Evolutionary conservation across 2,888 invertebrate species (phyloP), one percentile per base, ranked within the genome.

Genomic region (Nomada fabriciana): DNA sequence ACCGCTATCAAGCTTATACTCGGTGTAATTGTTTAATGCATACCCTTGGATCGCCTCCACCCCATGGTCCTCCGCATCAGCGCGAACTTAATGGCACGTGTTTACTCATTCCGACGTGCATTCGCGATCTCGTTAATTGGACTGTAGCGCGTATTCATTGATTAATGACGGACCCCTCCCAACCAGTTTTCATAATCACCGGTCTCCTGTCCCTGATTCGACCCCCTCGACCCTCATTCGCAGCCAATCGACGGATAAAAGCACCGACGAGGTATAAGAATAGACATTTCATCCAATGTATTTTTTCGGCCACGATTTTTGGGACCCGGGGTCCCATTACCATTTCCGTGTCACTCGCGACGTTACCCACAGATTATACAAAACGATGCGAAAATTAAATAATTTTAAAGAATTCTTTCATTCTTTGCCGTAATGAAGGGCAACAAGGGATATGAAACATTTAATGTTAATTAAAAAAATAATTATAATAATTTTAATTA

Each of bases 81-180:
- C 57, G 57, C 50, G 84, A 80, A 87, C 70, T 85, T 83, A 85
- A 87, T 87, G 83, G 80, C 82, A 79, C 82, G 82, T 83, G 84
- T 88, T 89, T 83, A 81, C 86, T 79, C 84, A 77, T 85, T 87
- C 77, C 70, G 68, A 64, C 68, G 59, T 61, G 74, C 73, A 71
- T 59, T 71, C 69, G 78, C 70, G 79, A 80, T 72, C 76, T 77
- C 79, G 81, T 84, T 86, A 88, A 84, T 88, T 83, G 86, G 75
- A 80, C 52, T 61, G 63, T 73, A 64, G 36, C 64, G 74, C 61
- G 75, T 64, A 71, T 82, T 79, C 85, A 78, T 80, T 85, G 80
- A 87, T 87, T 87, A 84, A 85, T 59, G 73, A 74, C 73, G 29
- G 65, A 76, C 59, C 74, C 72, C 76, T 76, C 67, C 74, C 61